phyloP scores from a whole-genome alignment of 2,797 vertebrate genomes.

The Zenarchopterus dispar region DNA sequence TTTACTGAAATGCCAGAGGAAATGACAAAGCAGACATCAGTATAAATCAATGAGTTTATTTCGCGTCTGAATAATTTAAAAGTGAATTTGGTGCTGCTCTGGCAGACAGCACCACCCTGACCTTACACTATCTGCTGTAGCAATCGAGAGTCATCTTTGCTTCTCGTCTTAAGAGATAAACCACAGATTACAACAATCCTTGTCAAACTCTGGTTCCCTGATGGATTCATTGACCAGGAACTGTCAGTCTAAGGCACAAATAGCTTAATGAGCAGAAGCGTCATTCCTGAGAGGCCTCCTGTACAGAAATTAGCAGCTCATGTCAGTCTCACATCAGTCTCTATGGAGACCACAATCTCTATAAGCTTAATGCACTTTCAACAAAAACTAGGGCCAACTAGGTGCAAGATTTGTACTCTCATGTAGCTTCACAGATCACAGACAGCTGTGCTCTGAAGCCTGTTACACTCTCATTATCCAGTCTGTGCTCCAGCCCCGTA shows the following conservation, averaged over 20 bases:
- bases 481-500: slow-evolving; percentile 40
- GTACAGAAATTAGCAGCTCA: slow-evolving; percentile 61
- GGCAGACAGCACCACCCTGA: slow-evolving; percentile 29
- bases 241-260: slow-evolving; percentile 57
- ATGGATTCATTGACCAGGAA: slow-evolving; percentile 36
- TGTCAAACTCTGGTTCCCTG: slow-evolving; percentile 22
- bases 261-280: slow-evolving; percentile 55
- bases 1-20: slow-evolving; percentile 1
- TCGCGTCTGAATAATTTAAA: slow-evolving; percentile 79
- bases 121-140: slow-evolving; percentile 39
- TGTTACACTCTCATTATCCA: slow-evolving; percentile 55
- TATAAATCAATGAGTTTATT: slow-evolving; percentile 78
- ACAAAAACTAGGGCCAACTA: slow-evolving; percentile 58
- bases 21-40: slow-evolving; percentile 33
- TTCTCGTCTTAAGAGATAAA: slow-evolving; percentile 38
- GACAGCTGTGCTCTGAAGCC: slow-evolving; percentile 53
- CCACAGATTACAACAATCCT: slow-evolving; percentile 47
- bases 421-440: slow-evolving; percentile 44
- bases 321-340: slow-evolving; percentile 56
- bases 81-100: slow-evolving; percentile 48
- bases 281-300: slow-evolving; percentile 49
- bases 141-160: slow-evolving; percentile 48
- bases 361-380: slow-evolving; percentile 56
- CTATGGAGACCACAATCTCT: slow-evolving; percentile 59
- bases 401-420: slow-evolving; percentile 49